phyloP scores from a whole-genome alignment of 2,797 vertebrate genomes.

The Hoplostethus mediterraneus region DNA sequence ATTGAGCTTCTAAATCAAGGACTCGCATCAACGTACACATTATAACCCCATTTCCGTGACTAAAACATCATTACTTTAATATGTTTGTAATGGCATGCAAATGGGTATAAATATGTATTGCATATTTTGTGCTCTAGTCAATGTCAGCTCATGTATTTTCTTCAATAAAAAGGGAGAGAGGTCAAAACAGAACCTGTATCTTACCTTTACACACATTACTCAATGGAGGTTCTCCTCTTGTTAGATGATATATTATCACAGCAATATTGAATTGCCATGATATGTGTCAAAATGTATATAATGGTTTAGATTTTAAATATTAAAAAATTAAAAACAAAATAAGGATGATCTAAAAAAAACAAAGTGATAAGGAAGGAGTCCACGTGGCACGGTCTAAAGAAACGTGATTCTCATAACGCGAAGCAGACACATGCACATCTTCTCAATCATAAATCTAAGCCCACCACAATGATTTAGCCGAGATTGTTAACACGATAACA shows the following conservation, averaged over 20 bases:
- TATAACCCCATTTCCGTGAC: slow-evolving; percentile 23
- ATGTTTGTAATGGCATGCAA: slow-evolving; percentile 47
- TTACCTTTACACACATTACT: slow-evolving; percentile 20
- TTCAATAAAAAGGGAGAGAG: slow-evolving; percentile 19
- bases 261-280: slow-evolving; percentile 14
- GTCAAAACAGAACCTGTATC: slow-evolving; percentile 36
- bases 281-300: slow-evolving; percentile 30
- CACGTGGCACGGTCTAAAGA: slow-evolving; percentile 29
- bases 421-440: slow-evolving; percentile 68
- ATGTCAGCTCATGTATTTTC: slow-evolving; percentile 34
- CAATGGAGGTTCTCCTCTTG: not conserved
- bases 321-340: slow-evolving; percentile 40
- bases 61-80: slow-evolving; percentile 41
- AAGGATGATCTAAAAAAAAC: slow-evolving; percentile 21
- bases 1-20: slow-evolving; percentile 57
- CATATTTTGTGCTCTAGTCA: slow-evolving; percentile 35
- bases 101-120: slow-evolving; percentile 30
- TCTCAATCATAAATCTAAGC: slow-evolving; percentile 89
- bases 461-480: slow-evolving; percentile 90
- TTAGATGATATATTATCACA: slow-evolving; percentile 17
- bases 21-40: slow-evolving; percentile 42
- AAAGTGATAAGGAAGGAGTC: slow-evolving; percentile 17
- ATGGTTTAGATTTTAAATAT: slow-evolving; percentile 5
- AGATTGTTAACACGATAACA: slow-evolving; percentile 93
- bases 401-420: slow-evolving; percentile 39